These are phyloP conservation scores for Phaetusa simplex DNA, from an alignment of 2,113 vertebrate genomes.

Conservation along the genomic window DNA sequence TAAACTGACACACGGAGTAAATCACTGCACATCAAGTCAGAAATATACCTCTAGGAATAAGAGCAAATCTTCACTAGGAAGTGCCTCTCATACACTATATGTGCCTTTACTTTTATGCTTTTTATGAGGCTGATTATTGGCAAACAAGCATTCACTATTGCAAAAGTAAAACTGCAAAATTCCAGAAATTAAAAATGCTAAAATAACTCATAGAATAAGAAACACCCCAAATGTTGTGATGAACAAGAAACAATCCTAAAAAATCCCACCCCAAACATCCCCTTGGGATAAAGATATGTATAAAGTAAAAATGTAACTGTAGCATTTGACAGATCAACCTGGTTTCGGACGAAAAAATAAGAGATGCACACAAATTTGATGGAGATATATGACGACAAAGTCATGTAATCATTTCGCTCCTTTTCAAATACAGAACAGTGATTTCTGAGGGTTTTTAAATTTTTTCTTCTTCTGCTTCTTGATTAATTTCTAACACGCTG, in stretches of 20 bases:
- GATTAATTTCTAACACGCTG: not conserved
- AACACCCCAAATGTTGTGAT: not conserved
- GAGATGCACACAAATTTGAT: not conserved
- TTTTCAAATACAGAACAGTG: not conserved
- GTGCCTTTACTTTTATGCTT: not conserved
- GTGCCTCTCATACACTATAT: not conserved
- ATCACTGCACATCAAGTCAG: not conserved
- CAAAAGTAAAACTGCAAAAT: not conserved
- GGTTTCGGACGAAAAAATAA: not conserved
- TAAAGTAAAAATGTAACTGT: not conserved
- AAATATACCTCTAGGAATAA: not conserved
- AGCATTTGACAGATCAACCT: not conserved
- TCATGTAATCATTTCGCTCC: not conserved
- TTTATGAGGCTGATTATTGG: not conserved
- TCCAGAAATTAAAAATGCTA: not conserved
- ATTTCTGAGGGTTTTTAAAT: not conserved
- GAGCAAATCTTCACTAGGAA: not conserved
- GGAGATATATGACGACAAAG: not conserved
- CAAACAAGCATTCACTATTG: not conserved
- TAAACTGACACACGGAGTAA: not conserved
- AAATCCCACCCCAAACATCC: not conserved
- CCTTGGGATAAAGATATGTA: not conserved
- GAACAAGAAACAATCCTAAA: not conserved
- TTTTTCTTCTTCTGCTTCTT: conserved; percentile 15
- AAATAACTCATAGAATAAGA: not conserved